A percentile compares a stretch with the other conserved stretches of the same genome.
Evolutionary conservation across 2,113 vertebrate genomes (phyloP).

Genomic region (Sapajus apella): DNA sequence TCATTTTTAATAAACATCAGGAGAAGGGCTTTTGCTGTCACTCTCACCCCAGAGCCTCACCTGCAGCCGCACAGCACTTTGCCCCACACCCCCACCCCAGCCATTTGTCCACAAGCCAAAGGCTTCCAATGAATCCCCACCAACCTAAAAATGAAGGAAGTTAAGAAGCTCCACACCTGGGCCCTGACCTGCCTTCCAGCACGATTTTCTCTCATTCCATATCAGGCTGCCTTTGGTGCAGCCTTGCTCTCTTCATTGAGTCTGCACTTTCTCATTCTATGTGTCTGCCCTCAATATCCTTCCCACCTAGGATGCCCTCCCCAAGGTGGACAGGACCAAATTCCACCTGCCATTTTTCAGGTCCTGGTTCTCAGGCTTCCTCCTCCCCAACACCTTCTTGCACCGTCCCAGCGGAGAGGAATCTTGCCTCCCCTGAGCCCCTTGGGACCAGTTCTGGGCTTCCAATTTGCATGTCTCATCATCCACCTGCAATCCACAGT

Average conservation of each 20-base stretch:
- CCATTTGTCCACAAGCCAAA: not conserved
- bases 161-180: not conserved
- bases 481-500: not conserved
- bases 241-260: not conserved
- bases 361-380: not conserved
- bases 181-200: not conserved
- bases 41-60: constrained; percentile 30
- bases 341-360: not conserved
- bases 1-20: constrained; percentile 10
- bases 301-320: not conserved
- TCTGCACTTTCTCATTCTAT: not conserved
- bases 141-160: not conserved
- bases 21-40: constrained; percentile 36
- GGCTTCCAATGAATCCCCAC: not conserved
- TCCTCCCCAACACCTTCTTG: not conserved
- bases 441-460: fast-evolving
- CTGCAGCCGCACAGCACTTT: constrained; percentile 52
- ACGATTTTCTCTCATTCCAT: not conserved
- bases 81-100: constrained; percentile 59
- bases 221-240: not conserved
- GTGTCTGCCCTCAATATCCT: not conserved
- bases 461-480: not conserved
- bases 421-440: not conserved
- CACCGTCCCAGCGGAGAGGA: not conserved
- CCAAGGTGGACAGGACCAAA: not conserved